Percentiles rank a stretch among this genome's conserved stretches.
Conservation (phyloP, 1,140 invertebrate genomes). For the Bombus soroeensis region DNA sequence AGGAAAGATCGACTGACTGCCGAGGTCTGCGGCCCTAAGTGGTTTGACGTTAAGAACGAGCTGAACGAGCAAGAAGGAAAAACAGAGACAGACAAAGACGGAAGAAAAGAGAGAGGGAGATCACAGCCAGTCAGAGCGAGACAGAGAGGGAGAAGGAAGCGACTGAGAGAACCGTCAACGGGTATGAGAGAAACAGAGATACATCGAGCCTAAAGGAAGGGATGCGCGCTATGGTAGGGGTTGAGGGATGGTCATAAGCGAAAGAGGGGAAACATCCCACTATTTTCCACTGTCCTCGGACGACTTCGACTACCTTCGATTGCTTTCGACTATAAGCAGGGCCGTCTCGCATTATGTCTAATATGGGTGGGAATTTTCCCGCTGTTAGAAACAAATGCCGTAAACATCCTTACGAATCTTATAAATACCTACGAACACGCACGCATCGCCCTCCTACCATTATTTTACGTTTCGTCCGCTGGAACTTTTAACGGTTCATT, state of each 20-base stretch:
- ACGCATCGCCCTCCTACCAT: neutral
- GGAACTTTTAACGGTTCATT: neutral
- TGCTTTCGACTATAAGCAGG: slow-evolving; percentile 65
- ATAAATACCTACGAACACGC: neutral
- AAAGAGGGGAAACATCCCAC: slow-evolving; percentile 43
- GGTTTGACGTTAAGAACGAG: slow-evolving; percentile 78
- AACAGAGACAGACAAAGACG: slow-evolving; percentile 57
- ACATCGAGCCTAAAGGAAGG: slow-evolving; percentile 42
- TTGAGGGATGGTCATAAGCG: slow-evolving; percentile 42
- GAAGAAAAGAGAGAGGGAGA: slow-evolving; percentile 45
- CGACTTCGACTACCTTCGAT: slow-evolving; percentile 66
- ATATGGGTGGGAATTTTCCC: slow-evolving; percentile 47
- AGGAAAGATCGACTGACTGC: slow-evolving; percentile 78
- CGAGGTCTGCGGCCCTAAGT: slow-evolving; percentile 77
- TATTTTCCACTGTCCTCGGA: slow-evolving; percentile 54
- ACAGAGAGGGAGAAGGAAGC: slow-evolving; percentile 56
- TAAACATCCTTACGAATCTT: slow-evolving; percentile 25
- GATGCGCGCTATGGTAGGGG: slow-evolving; percentile 48
- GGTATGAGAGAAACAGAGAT: slow-evolving; percentile 33
- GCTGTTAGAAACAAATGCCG: slow-evolving; percentile 45
- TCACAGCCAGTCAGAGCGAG: slow-evolving; percentile 23
- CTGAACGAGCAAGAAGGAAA: slow-evolving; percentile 60
- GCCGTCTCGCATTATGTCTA: slow-evolving; percentile 63
- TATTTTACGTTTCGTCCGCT: neutral
- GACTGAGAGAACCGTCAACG: slow-evolving; percentile 34